A percentile compares a stretch with the other conserved stretches of the same genome.
Conservation (phyloP, 2,797 vertebrate genomes). For the Cyprinodon diabolis region DNA sequence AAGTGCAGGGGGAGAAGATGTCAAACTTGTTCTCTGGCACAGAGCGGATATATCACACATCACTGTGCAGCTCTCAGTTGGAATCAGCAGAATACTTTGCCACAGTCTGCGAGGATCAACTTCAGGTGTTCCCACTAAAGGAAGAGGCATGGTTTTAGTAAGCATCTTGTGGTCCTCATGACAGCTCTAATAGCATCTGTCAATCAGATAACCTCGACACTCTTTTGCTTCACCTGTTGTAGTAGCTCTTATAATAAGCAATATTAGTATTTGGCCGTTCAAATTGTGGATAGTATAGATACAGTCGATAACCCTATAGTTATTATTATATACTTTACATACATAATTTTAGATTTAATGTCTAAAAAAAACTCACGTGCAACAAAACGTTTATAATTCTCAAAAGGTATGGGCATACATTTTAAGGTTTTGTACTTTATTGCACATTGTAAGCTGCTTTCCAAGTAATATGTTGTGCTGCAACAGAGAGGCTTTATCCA, state of each 20-base stretch:
- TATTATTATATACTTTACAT: background rate
- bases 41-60: conserved; percentile 55
- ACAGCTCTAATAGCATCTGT: conserved; percentile 5
- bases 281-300: background rate
- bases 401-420: background rate
- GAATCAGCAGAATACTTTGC: conserved; percentile 39
- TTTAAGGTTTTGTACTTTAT: conserved; percentile 5
- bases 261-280: background rate
- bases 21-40: conserved; percentile 66
- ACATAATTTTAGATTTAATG: background rate
- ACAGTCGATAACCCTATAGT: background rate
- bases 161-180: conserved; percentile 1
- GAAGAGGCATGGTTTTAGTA: background rate
- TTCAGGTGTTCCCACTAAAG: conserved; percentile 13
- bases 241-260: background rate
- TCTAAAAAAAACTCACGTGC: background rate
- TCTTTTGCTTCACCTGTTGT: background rate
- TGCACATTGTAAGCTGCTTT: conserved; percentile 22
- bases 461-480: conserved; percentile 6
- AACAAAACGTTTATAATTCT: background rate
- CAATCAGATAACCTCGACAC: background rate
- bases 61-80: conserved; percentile 26
- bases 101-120: conserved; percentile 26
- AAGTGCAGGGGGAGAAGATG: conserved; percentile 59
- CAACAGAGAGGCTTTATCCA: conserved; percentile 19